These are phyloP conservation scores for Pocota personata DNA, from an alignment of 2,888 invertebrate species.

Conservation along the genomic window DNA sequence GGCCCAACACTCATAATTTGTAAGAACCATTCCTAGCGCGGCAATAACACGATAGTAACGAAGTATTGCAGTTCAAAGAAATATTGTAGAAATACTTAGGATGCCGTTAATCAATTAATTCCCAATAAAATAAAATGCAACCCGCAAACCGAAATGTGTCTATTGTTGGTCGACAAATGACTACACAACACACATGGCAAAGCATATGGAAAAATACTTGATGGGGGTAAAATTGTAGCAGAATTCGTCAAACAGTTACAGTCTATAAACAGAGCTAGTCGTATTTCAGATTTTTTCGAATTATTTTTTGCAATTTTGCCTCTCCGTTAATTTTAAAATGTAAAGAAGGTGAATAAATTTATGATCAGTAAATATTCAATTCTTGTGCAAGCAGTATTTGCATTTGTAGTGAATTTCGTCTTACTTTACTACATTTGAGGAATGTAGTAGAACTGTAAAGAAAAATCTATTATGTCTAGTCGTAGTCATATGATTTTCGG, in stretches of 20 bases:
- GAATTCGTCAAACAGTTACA: neutral
- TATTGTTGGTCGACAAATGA: neutral
- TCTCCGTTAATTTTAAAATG: too few relatives aligned
- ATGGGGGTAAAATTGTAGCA: neutral
- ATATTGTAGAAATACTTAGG: neutral
- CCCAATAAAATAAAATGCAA: neutral
- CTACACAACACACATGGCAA: neutral
- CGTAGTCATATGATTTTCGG: slow-evolving; percentile 10
- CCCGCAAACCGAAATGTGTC: neutral
- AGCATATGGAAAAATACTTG: neutral
- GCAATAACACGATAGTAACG: neutral
- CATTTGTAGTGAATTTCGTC: too few relatives aligned
- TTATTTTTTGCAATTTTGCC: too few relatives aligned
- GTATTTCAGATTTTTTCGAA: too few relatives aligned
- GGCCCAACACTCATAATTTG: slow-evolving; percentile 81
- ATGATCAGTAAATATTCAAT: too few relatives aligned
- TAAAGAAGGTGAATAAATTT: too few relatives aligned
- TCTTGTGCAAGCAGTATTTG: too few relatives aligned
- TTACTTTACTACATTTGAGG: neutral
- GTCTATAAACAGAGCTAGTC: too few relatives aligned
- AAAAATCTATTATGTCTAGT: neutral
- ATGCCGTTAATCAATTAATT: neutral
- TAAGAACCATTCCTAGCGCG: slow-evolving; percentile 78
- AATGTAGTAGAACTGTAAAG: neutral
- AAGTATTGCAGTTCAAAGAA: neutral